A percentile compares a stretch with the other conserved stretches of the same genome.
These are phyloP conservation scores for Tachina lurida DNA, from an alignment of 2,888 invertebrate species.

Conservation along the genomic window DNA sequence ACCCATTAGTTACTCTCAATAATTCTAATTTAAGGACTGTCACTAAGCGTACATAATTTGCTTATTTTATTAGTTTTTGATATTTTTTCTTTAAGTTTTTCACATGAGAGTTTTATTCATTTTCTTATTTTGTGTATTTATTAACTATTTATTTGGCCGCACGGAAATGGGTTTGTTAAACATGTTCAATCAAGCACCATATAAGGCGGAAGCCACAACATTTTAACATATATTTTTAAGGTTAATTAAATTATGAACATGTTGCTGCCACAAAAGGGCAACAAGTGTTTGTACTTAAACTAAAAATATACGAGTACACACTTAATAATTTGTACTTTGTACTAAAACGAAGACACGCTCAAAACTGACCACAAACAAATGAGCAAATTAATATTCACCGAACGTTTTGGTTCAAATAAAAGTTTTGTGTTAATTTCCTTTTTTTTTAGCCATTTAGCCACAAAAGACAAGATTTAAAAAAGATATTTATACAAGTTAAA, in stretches of 20 bases:
- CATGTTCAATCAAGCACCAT: constrained; percentile 64
- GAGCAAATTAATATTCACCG: constrained; percentile 60
- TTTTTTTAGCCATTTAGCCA: constrained; percentile 2
- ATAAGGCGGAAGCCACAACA: constrained; percentile 32
- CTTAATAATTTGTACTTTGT: neutral
- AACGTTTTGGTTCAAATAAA: constrained; percentile 48
- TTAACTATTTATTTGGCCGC: constrained; percentile 10
- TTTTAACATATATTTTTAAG: constrained; percentile 43
- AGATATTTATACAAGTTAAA: neutral
- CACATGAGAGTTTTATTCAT: neutral
- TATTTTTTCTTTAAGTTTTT: neutral
- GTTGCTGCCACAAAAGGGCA: constrained; percentile 31
- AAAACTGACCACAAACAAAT: constrained; percentile 10
- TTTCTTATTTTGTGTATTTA: neutral
- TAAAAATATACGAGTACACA: neutral
- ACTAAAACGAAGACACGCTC: constrained; percentile 6
- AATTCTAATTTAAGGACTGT: neutral
- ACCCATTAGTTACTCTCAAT: neutral
- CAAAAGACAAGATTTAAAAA: constrained; percentile 19
- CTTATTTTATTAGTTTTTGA: neutral
- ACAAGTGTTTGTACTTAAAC: constrained; percentile 49
- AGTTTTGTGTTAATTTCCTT: constrained; percentile 54
- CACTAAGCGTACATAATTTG: neutral
- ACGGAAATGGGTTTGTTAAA: constrained; percentile 65
- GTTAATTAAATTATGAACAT: constrained; percentile 49